Conservation (phyloP, 1,140 invertebrate species). For the Drosophila sp. region DNA sequence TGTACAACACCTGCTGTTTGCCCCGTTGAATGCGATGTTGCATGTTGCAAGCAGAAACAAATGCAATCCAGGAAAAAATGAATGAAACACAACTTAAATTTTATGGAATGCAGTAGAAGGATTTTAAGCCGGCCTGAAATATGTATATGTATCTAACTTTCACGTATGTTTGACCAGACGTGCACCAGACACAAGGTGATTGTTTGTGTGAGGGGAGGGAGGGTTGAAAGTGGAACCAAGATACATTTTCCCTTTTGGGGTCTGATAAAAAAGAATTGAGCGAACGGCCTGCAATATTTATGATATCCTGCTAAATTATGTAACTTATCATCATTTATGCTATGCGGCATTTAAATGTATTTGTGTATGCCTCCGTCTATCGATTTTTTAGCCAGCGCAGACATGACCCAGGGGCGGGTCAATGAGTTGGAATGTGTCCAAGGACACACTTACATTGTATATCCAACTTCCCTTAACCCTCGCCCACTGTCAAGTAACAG, state of each 20-base stretch:
- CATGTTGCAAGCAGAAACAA: constrained; percentile 4
- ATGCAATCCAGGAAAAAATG: not conserved
- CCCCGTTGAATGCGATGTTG: not conserved
- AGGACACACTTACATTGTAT: constrained; percentile 69
- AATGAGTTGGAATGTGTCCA: constrained; percentile 65
- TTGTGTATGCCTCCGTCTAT: constrained; percentile 57
- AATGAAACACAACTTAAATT: not conserved
- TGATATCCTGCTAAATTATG: constrained; percentile 79
- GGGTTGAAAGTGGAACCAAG: not conserved
- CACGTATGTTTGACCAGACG: not conserved
- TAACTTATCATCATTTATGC: constrained; percentile 67
- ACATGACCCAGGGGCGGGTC: constrained; percentile 50
- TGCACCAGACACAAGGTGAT: constrained; percentile 15
- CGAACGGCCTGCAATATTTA: constrained; percentile 54
- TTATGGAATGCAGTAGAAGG: not conserved
- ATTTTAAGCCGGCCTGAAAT: constrained; percentile 4
- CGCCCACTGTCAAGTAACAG: constrained; percentile 34
- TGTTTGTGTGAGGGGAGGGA: constrained; percentile 1
- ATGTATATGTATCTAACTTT: not conserved
- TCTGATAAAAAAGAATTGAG: constrained; percentile 41
- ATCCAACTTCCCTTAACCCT: not conserved
- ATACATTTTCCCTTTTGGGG: constrained; percentile 25
- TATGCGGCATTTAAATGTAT: constrained; percentile 14
- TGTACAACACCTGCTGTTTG: constrained; percentile 37
- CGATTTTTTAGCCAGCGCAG: constrained; percentile 59